Evolutionary conservation across 2,888 invertebrate species (phyloP), one percentile per base, ranked within the genome.

Genomic region (Capitulum mitella): DNA sequence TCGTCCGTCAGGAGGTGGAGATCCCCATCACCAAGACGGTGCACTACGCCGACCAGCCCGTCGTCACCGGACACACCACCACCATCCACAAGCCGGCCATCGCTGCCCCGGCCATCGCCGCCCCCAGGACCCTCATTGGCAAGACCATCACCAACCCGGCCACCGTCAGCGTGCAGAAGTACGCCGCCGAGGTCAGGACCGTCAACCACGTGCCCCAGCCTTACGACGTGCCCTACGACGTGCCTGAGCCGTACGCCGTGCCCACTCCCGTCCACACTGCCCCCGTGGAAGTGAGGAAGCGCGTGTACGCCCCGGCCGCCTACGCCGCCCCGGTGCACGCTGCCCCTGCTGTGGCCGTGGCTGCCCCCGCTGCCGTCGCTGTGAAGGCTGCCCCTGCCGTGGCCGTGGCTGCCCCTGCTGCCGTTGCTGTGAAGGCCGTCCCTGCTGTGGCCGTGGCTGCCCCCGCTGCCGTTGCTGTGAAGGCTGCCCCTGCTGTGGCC

Each of bases 101-200:
- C 46, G 76, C 78, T 40, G 81, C 81, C 51, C 81, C 81, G 19
- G 81, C 80, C 77, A 81, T 81, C 75, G 78, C 78, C 29, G 80
- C 81, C 2, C 81, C 81, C 32, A 77, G 75, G 37, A 76, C 70
- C 34, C 79, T 81, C 48, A 78, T 80, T 29, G 78, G 80, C 64
- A 81, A 80, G 79, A 77, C 78, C 75, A 43, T 54, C 77, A 77
- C 78, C 77, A 79, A 80, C 22, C 77, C 79, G 26, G 79, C 81
- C 10, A 80, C 61, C 61, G 32, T 61, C 32, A 32, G 32, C 32
- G 32, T 61, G 32, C 29, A 16, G 14, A 61, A 61, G 61, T 61
- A 61, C 61, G 61, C 61, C 61, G 61, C 61, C 32, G 61, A 61
- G 61, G 61, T 61, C 29, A 58, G 29, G 58, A 58, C 58, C 58